Evolutionary conservation across 2,888 invertebrate genomes (phyloP).

Genomic region (Macropis europaea): DNA sequence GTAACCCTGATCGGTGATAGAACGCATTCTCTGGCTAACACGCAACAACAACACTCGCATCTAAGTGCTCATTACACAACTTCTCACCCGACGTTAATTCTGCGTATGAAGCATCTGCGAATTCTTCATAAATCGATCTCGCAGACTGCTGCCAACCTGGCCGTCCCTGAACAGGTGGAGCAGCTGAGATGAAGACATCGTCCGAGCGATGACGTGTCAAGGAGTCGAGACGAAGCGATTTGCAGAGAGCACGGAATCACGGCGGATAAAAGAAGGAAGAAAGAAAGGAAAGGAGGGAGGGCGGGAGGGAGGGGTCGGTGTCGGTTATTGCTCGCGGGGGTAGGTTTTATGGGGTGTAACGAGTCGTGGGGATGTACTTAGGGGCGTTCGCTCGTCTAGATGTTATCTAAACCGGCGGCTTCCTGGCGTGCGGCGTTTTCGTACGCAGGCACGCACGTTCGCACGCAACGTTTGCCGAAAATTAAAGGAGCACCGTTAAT

Average conservation of each 20-base stretch:
- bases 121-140: no score
- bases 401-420: slow-evolving; percentile 78
- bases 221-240: slow-evolving; percentile 3
- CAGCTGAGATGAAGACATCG: no score
- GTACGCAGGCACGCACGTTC: slow-evolving; percentile 62
- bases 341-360: slow-evolving; percentile 77
- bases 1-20: no score
- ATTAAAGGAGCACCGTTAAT: slow-evolving; percentile 58
- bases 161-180: no score
- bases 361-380: slow-evolving; percentile 67
- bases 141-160: no score
- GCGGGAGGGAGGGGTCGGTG: slow-evolving; percentile 67
- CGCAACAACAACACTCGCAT: no score
- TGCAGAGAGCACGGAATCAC: slow-evolving; percentile 43
- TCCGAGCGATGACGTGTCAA: no score
- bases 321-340: slow-evolving; percentile 72
- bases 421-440: slow-evolving; percentile 68
- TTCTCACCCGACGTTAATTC: no score
- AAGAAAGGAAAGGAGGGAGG: slow-evolving; percentile 51
- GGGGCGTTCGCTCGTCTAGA: slow-evolving; percentile 66
- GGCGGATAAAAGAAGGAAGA: slow-evolving; percentile 34
- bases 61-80: no score
- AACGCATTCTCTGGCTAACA: no score
- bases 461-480: slow-evolving; percentile 45
- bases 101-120: no score